Evolutionary conservation across 2,113 vertebrate species (phyloP), one percentile per base, ranked within the genome.

Genomic region (Petrocephalus zakoni): DNA sequence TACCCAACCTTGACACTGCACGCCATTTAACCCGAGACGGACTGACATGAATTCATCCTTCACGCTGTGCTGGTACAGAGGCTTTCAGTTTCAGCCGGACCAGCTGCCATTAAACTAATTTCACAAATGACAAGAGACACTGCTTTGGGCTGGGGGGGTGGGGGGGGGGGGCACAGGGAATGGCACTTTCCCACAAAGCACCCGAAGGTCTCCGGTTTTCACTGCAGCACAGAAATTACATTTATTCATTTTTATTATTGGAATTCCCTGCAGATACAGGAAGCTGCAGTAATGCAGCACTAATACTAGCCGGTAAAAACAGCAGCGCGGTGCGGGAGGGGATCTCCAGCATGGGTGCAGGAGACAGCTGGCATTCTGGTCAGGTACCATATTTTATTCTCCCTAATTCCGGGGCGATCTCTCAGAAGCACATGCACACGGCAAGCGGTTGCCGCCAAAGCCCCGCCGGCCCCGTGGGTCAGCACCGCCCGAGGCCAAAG

Each of bases 1-100:
- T 92, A 91, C 64, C 56, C 91, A 91, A 91, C 92, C 92, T 88
- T 88, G 58, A 92, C 91, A 89, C 90, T 92, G 88, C 61, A 61
- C 75, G 72, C 81, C 52, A 86, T 87, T 90, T 90, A 88, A 91
- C 88, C 78, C 49, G 19, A 87, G 75, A 88, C 55, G 47, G 46
- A 89, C 75, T 87, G 87, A 89, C 87, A 75, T 88, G 37, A 72
- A 88, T 89, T 88, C n/a, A 84, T 22, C 34, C 37, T 51, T 88
- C 87, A 88, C 47, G 86, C 68, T 85, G 84, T 10, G 85, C 75
- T 56, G 84, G 37, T 25, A 22, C 34, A 29, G 25, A 25, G 19
- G 34, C 37, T 55, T 49, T 72, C 86, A 22, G 10, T 61, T 75
- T 84, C 82, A 86, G 9, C 61, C 58, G 87, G n/a, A 52, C 68